Conservation (phyloP, 92 coral and sea anemone genomes). For the Palythoa grandiflora region DNA sequence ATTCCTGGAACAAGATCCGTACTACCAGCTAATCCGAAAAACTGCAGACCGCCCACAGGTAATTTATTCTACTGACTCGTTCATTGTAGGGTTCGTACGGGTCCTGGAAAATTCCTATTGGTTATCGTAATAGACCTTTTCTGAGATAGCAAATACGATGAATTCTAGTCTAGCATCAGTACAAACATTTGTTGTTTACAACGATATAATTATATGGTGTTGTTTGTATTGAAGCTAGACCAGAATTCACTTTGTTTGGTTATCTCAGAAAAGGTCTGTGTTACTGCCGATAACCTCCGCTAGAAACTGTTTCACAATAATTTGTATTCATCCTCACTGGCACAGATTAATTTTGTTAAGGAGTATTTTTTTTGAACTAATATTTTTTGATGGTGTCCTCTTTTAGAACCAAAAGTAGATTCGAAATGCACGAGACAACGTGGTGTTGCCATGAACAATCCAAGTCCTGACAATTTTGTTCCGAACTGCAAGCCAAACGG, state of each 20-base stretch:
- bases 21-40: conserved; percentile 70
- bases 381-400: neutral
- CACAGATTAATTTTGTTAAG: too few species aligned
- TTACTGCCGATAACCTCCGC: too few species aligned
- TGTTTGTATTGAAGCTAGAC: too few species aligned
- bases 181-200: too few species aligned
- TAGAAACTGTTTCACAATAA: too few species aligned
- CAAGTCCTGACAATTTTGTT: conserved; percentile 50
- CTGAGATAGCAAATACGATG: too few species aligned
- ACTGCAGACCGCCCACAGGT: conserved; percentile 48
- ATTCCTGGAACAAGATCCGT: conserved; percentile 68
- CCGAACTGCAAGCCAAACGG: conserved; percentile 72
- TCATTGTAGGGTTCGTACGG: neutral
- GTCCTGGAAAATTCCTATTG: neutral
- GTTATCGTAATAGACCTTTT: too few species aligned
- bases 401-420: conserved; percentile 39
- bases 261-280: too few species aligned
- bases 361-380: neutral
- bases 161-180: too few species aligned
- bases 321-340: too few species aligned
- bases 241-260: too few species aligned
- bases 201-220: too few species aligned
- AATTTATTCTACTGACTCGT: neutral
- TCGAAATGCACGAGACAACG: conserved; percentile 40
- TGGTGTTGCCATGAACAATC: conserved; percentile 21